phyloP scores from a whole-genome alignment of 2,113 vertebrate genomes.

The Labrus mixtus region DNA sequence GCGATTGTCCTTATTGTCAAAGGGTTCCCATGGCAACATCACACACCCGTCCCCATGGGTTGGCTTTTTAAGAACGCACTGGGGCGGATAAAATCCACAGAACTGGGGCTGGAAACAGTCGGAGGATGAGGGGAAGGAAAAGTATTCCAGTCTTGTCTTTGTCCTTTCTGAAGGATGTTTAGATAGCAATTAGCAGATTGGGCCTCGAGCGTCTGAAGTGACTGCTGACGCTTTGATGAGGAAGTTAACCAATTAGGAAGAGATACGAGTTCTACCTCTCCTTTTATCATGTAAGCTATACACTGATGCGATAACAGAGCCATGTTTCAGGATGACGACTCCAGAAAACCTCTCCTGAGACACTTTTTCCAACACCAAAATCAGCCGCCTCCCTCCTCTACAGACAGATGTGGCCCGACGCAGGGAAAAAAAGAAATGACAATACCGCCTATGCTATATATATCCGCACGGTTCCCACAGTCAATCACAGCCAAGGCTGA shows the following conservation, averaged over 20 bases:
- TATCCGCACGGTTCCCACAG: constrained; percentile 59
- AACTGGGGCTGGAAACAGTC: constrained; percentile 44
- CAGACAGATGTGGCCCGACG: constrained; percentile 8
- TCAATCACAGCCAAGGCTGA: constrained; percentile 12
- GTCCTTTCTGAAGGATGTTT: constrained; percentile 58
- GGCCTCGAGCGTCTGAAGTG: constrained; percentile 37
- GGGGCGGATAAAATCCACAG: constrained; percentile 55
- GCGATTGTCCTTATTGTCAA: constrained; percentile 87
- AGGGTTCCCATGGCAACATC: constrained; percentile 89
- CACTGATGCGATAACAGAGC: constrained; percentile 7
- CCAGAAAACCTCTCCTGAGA: constrained; percentile 1
- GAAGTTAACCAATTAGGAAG: constrained; percentile 50
- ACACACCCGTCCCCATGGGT: constrained; percentile 84
- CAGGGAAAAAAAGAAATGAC: constrained; percentile 35
- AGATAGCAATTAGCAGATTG: constrained; percentile 67
- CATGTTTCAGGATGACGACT: neutral
- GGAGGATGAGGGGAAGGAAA: constrained; percentile 8
- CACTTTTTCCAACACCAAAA: neutral
- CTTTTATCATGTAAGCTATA: constrained; percentile 6
- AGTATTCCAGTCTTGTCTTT: constrained; percentile 29
- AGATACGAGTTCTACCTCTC: constrained; percentile 49
- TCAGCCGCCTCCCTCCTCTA: neutral
- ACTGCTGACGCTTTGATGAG: constrained; percentile 58
- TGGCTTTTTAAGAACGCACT: constrained; percentile 88
- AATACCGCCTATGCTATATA: constrained; percentile 33